phyloP scores from a whole-genome alignment of 1,140 invertebrate species.

The Cephus cinctus region DNA sequence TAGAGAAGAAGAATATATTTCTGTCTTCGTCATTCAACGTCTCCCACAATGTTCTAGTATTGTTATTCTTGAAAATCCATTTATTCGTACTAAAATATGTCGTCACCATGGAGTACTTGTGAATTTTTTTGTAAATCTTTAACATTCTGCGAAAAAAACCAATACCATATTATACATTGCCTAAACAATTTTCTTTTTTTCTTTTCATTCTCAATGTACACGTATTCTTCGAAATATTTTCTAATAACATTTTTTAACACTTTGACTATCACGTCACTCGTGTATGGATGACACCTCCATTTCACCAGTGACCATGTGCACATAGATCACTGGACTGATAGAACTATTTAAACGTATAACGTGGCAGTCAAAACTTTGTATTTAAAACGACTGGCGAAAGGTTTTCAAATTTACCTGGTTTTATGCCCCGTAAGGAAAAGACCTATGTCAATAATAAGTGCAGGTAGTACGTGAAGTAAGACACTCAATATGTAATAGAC shows the following conservation, averaged over 20 bases:
- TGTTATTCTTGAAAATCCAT: slow-evolving; percentile 62
- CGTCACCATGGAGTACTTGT: slow-evolving; percentile 58
- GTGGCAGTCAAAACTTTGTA: no score
- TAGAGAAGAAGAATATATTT: slow-evolving; percentile 56
- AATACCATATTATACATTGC: slow-evolving; percentile 3
- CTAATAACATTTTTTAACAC: no score
- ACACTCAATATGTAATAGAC: slow-evolving; percentile 54
- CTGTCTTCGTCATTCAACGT: slow-evolving; percentile 55
- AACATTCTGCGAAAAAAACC: slow-evolving; percentile 50
- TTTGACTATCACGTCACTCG: no score
- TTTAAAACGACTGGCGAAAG: slow-evolving; percentile 1
- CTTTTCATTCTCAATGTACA: no score
- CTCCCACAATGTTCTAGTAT: slow-evolving; percentile 54
- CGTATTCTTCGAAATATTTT: no score
- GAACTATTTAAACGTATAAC: no score
- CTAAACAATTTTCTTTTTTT: slow-evolving; percentile 7
- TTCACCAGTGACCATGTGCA: no score
- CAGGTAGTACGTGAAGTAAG: slow-evolving; percentile 63
- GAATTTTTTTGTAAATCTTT: slow-evolving; percentile 61
- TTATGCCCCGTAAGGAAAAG: slow-evolving; percentile 57
- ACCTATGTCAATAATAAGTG: slow-evolving; percentile 58
- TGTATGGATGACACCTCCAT: no score
- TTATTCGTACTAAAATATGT: slow-evolving; percentile 61
- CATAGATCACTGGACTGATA: no score
- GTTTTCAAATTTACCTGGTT: slow-evolving; percentile 51